Percentiles rank a stretch among this genome's conserved stretches.
Conservation (phyloP, 2,797 vertebrate species). For the Myotis planiceps region DNA sequence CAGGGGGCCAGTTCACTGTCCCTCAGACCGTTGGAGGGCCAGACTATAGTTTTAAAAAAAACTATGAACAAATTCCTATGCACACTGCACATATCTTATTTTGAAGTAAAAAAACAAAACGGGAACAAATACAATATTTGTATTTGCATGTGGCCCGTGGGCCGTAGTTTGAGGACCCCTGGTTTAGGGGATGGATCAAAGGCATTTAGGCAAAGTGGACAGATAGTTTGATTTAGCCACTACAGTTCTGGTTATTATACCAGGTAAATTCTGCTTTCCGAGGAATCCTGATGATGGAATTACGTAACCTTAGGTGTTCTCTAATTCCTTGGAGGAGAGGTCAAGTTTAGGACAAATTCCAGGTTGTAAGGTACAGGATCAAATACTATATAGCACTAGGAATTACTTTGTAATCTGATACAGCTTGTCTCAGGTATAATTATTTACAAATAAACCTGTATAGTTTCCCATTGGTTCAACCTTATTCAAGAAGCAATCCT, state of each 20-base stretch:
- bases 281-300: slow-evolving; percentile 18
- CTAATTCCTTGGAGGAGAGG: background rate
- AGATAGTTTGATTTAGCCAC: background rate
- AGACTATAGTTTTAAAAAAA: too few relatives aligned
- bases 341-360: slow-evolving; percentile 48
- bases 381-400: background rate
- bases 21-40: too few relatives aligned
- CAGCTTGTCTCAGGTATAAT: background rate
- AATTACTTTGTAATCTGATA: background rate
- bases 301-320: slow-evolving; percentile 6
- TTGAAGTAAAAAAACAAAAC: too few relatives aligned
- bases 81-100: too few relatives aligned
- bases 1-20: too few relatives aligned
- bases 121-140: too few relatives aligned
- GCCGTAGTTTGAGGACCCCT: too few relatives aligned
- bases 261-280: background rate
- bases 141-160: too few relatives aligned
- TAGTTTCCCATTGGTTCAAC: background rate
- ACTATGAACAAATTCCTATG: too few relatives aligned
- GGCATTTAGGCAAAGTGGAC: background rate
- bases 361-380: background rate
- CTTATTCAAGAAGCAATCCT: background rate
- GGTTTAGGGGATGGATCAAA: background rate
- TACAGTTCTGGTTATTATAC: background rate
- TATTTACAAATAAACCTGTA: slow-evolving; percentile 18